phyloP scores from a whole-genome alignment of 2,113 vertebrate genomes.

The Corythaixoides concolor region DNA sequence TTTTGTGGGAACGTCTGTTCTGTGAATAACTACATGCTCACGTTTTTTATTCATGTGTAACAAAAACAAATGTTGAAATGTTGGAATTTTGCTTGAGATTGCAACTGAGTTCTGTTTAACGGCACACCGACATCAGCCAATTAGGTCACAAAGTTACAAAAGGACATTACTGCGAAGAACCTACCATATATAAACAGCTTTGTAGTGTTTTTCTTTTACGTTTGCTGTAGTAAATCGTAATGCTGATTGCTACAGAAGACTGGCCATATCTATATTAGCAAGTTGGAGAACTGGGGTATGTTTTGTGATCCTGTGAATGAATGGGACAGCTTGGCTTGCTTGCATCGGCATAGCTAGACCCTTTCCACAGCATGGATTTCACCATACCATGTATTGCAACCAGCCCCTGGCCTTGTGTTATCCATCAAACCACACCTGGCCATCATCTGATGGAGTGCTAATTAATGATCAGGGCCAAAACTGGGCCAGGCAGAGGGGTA shows the following conservation, averaged over 20 bases:
- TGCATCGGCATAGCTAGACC: background rate
- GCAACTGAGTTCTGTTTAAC: background rate
- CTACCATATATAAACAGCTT: background rate
- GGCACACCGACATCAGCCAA: background rate
- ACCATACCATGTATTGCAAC: background rate
- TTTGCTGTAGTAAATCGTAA: background rate
- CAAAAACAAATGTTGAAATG: slow-evolving; percentile 8
- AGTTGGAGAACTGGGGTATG: background rate
- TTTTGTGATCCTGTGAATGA: background rate
- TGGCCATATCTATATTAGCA: background rate
- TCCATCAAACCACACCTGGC: background rate
- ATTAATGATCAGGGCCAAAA: background rate
- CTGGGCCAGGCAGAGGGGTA: too few species aligned
- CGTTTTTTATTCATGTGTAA: background rate
- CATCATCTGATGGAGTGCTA: background rate
- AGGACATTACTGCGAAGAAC: background rate
- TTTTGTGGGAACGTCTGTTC: slow-evolving; percentile 5
- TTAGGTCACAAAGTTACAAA: background rate
- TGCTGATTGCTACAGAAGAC: background rate
- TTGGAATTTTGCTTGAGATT: background rate
- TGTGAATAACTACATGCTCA: background rate
- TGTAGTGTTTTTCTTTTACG: background rate
- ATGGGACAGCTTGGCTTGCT: background rate
- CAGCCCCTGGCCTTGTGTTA: background rate
- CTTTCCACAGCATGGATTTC: background rate